Conservation (phyloP, 53 echinoderm and acorn worm species). For the Actinopyga echinites region DNA sequence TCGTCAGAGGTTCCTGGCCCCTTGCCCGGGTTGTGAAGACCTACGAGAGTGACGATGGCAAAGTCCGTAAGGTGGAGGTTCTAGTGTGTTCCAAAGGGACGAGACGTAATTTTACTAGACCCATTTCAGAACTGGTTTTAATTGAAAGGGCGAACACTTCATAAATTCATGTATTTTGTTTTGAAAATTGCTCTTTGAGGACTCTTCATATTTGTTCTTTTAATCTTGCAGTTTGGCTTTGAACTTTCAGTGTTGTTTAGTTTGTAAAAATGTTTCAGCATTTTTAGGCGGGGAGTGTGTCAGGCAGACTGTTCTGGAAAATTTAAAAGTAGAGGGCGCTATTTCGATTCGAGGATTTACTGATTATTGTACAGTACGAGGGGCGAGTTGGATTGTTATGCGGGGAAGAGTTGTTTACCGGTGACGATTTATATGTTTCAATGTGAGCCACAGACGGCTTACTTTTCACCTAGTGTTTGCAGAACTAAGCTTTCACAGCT, state of each 20-base stretch:
- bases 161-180: no score
- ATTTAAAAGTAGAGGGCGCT: no score
- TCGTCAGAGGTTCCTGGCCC: conserved; percentile 34
- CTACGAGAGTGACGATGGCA: conserved; percentile 38
- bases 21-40: conserved; percentile 32
- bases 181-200: background rate
- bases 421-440: background rate
- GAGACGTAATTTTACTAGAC: conserved; percentile 18
- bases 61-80: conserved; percentile 42
- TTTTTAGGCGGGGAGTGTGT: conserved; percentile 6
- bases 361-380: no score
- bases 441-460: background rate
- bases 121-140: conserved; percentile 36
- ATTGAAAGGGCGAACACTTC: background rate
- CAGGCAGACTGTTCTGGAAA: no score
- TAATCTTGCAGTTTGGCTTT: background rate
- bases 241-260: background rate
- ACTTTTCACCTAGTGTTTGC: background rate
- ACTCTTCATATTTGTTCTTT: background rate
- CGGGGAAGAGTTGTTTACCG: no score
- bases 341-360: no score
- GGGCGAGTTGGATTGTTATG: no score
- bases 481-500: background rate
- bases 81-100: conserved; percentile 12
- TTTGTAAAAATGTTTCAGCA: background rate